phyloP scores from a whole-genome alignment of 2,113 vertebrate species.

The Cyprinodon brontotheroides region DNA sequence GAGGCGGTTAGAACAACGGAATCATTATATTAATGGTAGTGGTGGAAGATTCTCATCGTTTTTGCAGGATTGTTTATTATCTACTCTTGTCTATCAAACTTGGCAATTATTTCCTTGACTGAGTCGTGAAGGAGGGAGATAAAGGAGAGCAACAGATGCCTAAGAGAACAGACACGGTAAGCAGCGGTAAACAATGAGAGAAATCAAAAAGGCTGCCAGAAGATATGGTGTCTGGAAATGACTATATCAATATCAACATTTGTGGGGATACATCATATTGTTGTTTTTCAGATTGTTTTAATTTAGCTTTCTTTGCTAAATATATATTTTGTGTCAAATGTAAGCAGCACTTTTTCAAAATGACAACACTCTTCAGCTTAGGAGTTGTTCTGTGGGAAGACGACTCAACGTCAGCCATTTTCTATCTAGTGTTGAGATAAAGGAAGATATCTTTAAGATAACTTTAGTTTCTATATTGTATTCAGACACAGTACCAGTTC shows the following conservation, averaged over 20 bases:
- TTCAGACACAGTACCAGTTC: too few species aligned
- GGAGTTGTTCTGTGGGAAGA: too few species aligned
- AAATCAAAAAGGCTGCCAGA: neutral
- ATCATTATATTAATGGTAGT: conserved; percentile 68
- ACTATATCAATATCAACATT: neutral
- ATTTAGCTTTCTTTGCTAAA: neutral
- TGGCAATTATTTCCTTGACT: conserved; percentile 50
- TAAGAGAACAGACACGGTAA: conserved; percentile 34
- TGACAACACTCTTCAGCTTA: neutral
- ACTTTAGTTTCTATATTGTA: too few species aligned
- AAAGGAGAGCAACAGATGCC: conserved; percentile 56
- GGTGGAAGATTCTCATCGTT: conserved; percentile 51
- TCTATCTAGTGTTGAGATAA: neutral
- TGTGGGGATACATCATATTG: neutral
- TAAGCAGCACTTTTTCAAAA: too few species aligned
- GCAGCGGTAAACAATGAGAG: conserved; percentile 8
- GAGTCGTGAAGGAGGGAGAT: conserved; percentile 29
- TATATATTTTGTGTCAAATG: too few species aligned
- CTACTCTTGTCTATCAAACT: conserved; percentile 65
- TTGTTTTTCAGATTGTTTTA: neutral
- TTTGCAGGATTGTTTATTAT: conserved; percentile 67
- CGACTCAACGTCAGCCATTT: too few species aligned
- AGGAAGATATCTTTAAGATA: neutral
- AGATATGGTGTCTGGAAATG: neutral
- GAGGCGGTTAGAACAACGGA: conserved; percentile 60